Conservation (phyloP, 30 jellyfish, hydroid and myxozoan species). For the Aurelia aurita region DNA sequence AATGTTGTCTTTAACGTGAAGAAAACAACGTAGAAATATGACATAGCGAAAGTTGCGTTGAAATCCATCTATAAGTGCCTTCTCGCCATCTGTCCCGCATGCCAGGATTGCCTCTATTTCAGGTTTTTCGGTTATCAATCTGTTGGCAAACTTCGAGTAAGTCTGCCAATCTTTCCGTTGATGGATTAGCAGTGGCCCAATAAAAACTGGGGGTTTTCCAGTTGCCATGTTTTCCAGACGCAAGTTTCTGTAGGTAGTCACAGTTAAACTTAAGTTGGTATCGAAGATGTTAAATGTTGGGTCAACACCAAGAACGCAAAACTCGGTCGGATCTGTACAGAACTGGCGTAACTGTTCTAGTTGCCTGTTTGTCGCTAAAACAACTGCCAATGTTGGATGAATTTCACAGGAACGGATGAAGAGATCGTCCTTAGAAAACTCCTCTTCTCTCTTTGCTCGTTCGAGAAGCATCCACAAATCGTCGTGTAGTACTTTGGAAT, state of each 20-base stretch:
- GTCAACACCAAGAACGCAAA: not conserved
- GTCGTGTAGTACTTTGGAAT: not conserved
- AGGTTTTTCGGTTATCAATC: not conserved
- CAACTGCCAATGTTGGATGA: conserved; percentile 1
- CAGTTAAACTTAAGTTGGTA: conserved; percentile 1
- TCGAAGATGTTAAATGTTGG: not conserved
- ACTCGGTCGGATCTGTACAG: conserved; percentile 5
- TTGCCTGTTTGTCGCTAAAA: not conserved
- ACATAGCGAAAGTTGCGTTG: not conserved
- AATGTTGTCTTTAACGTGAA: too few species aligned
- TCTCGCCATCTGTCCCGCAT: conserved; percentile 23
- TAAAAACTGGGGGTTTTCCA: conserved; percentile 1
- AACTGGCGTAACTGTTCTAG: not conserved
- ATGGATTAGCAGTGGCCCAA: conserved; percentile 21
- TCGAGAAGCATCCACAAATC: conserved; percentile 7
- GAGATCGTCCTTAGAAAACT: not conserved
- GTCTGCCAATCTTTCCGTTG: conserved; percentile 9
- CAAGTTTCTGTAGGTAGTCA: conserved; percentile 10
- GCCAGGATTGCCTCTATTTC: conserved; percentile 1
- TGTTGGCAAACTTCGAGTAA: not conserved
- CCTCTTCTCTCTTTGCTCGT: conserved; percentile 23
- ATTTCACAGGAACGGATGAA: not conserved
- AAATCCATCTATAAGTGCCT: conserved; percentile 1
- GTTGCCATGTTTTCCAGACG: not conserved
- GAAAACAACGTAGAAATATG: not conserved